These are phyloP conservation scores for Neostethus bicornis DNA, from an alignment of 2,797 vertebrate species.

Conservation along the genomic window DNA sequence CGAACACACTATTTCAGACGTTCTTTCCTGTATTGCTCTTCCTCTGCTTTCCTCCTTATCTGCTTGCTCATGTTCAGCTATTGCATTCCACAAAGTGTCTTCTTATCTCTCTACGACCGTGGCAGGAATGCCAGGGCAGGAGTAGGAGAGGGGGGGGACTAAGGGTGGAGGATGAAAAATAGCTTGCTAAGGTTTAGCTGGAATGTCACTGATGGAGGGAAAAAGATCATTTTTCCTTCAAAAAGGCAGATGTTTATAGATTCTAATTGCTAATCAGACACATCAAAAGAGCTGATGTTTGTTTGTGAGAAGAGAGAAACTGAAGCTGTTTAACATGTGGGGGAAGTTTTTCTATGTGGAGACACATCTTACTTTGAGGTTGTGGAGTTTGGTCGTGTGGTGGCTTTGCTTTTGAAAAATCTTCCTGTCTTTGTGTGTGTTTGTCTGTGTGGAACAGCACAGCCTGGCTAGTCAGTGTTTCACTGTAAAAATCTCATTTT, in stretches of 20 bases:
- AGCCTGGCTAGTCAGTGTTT: constrained; percentile 28
- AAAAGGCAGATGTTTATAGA: too few species aligned
- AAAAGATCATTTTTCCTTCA: constrained; percentile 7
- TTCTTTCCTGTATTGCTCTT: constrained; percentile 18
- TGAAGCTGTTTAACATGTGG: neutral
- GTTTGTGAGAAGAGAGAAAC: neutral
- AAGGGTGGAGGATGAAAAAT: constrained; percentile 65
- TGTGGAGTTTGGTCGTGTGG: constrained; percentile 11
- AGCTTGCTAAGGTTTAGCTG: constrained; percentile 45
- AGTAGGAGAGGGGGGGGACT: constrained; percentile 38
- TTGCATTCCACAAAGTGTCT: constrained; percentile 63
- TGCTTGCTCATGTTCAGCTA: constrained; percentile 55
- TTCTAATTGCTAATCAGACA: too few species aligned
- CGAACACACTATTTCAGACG: neutral
- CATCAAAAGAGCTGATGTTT: neutral
- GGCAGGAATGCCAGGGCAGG: constrained; percentile 63
- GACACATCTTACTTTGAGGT: constrained; percentile 23
- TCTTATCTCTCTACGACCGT: constrained; percentile 65
- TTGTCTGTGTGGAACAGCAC: constrained; percentile 7
- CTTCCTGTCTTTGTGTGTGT: constrained; percentile 19
- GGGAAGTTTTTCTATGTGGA: constrained; percentile 36
- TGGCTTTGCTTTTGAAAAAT: constrained; percentile 15
- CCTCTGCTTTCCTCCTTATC: constrained; percentile 8
- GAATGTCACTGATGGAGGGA: constrained; percentile 43
- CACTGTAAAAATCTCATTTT: constrained; percentile 67